Evolutionary conservation across 2,797 vertebrate genomes (phyloP), one percentile per base, ranked within the genome.

Genomic region (Sebastes iracundus): DNA sequence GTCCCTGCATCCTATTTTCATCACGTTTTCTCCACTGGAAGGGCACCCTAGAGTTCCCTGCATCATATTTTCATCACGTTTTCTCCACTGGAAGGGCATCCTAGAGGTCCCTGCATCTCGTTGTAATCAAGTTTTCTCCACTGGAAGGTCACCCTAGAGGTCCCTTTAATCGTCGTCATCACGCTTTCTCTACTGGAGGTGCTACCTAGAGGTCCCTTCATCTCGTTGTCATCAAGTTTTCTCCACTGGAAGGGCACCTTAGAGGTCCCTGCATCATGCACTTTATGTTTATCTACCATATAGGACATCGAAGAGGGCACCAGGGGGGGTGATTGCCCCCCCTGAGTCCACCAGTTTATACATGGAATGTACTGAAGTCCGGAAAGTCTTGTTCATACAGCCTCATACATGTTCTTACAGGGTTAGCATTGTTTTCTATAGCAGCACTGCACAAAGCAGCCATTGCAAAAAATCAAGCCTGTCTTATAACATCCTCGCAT

Each of bases 401-500:
- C 23, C 23, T 83, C 71, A 56, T 53, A 10, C 49, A 66, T 55
- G 27, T 11, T 32, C 22, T n/a, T 3, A 84, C 79, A 88, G 66
- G 25, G 72, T 77, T 14, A 49, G 27, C 56, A 63, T 81, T 88
- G 83, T 88, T 65, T 81, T 66, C 67, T 2, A 22, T 4, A 25
- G 16, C 65, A 23, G 58, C 49, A 14, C 56, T 5, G 63, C 38
- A 89, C 74, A 87, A 88, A 84, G 83, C 74, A 55, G 32, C 61
- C 69, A 32, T 79, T 69, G 32, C 75, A 30, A 80, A 80, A 66
- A 53, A 46, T 27, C 23, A 16, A 32, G 49, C 13, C 61, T 6
- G 55, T 55, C 68, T 70, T 67, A 88, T 52, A 22, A 71, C 6
- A 79, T 80, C 62, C 71, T 67, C 69, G 74, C 35, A 70, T 80